A percentile compares a stretch with the other conserved stretches of the same genome.
Evolutionary conservation across 2,888 invertebrate species (phyloP).

Genomic region (Acleris sparsana): DNA sequence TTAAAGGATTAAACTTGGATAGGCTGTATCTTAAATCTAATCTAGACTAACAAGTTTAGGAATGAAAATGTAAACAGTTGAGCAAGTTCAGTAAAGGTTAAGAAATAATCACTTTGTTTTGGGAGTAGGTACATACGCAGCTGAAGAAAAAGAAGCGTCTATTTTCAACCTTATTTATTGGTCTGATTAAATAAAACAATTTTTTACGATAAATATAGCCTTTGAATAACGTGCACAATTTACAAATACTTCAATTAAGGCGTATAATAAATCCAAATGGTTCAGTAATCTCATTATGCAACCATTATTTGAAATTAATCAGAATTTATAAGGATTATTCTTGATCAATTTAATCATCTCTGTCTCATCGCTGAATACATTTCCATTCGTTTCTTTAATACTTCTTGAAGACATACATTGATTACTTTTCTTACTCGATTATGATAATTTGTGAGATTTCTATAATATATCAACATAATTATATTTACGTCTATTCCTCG

Average conservation of each 20-base stretch:
- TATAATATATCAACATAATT: neutral
- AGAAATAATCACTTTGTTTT: too few species aligned
- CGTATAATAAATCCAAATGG: too few species aligned
- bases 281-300: too few species aligned
- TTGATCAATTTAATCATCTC: neutral
- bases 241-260: too few species aligned
- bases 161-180: too few species aligned
- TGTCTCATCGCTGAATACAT: constrained; percentile 3
- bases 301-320: neutral
- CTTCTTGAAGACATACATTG: neutral
- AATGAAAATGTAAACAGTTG: constrained; percentile 1
- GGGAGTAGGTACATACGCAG: too few species aligned
- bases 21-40: constrained; percentile 9
- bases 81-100: neutral
- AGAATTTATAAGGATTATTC: neutral
- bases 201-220: too few species aligned
- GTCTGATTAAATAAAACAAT: too few species aligned
- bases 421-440: constrained; percentile 11
- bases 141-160: too few species aligned
- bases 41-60: neutral
- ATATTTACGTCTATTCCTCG: too few species aligned
- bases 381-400: constrained; percentile 9
- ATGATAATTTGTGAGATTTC: neutral
- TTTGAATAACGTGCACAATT: too few species aligned
- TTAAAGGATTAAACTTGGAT: constrained; percentile 9